phyloP scores from a whole-genome alignment of 2,113 vertebrate species.

The Lepisosteus osseus region DNA sequence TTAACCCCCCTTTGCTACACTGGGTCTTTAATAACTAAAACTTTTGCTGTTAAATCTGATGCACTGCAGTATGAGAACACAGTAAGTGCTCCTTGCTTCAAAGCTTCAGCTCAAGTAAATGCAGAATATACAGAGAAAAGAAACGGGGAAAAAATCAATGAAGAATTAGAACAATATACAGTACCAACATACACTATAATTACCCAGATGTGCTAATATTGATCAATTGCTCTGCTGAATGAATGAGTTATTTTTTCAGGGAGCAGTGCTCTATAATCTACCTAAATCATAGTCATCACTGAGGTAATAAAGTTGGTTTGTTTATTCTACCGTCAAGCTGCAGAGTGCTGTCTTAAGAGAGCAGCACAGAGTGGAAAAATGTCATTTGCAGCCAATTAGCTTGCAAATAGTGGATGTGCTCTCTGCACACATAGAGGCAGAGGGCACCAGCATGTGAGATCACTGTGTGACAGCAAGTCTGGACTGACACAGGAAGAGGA shows the following conservation, averaged over 20 bases:
- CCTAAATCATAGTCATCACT: constrained; percentile 36
- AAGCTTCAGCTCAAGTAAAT: too few species aligned
- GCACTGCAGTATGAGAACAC: too few species aligned
- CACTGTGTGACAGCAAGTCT: too few species aligned
- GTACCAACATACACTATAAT: constrained; percentile 51
- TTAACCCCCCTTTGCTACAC: too few species aligned
- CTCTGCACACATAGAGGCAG: neutral
- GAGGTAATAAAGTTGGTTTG: constrained; percentile 6
- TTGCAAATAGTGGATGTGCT: neutral
- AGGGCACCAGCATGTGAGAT: neutral
- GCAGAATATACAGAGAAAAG: neutral
- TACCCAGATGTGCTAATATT: constrained; percentile 64
- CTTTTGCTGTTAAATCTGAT: too few species aligned
- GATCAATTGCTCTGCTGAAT: constrained; percentile 50
- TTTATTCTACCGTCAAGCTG: constrained; percentile 23
- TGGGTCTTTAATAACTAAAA: too few species aligned
- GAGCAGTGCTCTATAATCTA: constrained; percentile 30
- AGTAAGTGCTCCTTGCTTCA: too few species aligned
- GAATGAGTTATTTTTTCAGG: constrained; percentile 18
- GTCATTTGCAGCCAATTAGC: constrained; percentile 1
- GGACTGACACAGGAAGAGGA: too few species aligned
- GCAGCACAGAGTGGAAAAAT: neutral
- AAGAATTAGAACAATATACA: neutral
- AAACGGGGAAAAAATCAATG: neutral
- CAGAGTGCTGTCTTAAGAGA: neutral